Base-by-base conservation (phyloP, 1,140 invertebrate species). In the Piezodorus guildinii region DNA sequence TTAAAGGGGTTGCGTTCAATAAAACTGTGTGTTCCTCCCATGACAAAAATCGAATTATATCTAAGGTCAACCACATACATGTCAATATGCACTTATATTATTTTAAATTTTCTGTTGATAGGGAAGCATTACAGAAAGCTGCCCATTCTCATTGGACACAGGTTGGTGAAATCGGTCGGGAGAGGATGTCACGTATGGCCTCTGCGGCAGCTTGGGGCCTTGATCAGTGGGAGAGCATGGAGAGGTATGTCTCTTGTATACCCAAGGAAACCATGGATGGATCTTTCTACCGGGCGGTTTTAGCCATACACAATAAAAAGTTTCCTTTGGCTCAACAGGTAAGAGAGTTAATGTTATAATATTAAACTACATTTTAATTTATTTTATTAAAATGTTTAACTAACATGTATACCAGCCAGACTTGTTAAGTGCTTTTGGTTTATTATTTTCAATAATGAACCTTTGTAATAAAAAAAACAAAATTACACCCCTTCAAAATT, bases 201-300 rank as follows among this genome's bases (percentile, higher is more conserved):
- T 86, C 94, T 0, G 90, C 94, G 0, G 90, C 96, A 8, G 88
- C 94, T 0, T 99, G 96, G 94, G 95, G 94, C 16, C 76, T 97
- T 6, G 85, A 85, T 39, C 84, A 92, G 68, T 99, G 94, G 92
- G 85, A 92, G 27, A 85, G 85, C 12, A 96, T 99, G 92, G 85
- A 90, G 67, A 82, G 78, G 67, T 96, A 95, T 73, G 89, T 93
- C 0, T 80, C 81, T 4, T 81, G 87, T 60, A 88, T 98, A 66
- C 90, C 94, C 0, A 82, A 87, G 69, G 91, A 94, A 63, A 88
- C 85, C 0, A 91, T 92, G 73, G 95, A 99, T 72, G 94, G 94
- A 1, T 87, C 92, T 0, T 98, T 98, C 75, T 97, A 96, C 73
- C 77, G 94, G 66, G 94, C 95, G 0, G 92, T 99, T n/a, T 76